Percentiles rank a stretch among this genome's conserved stretches.
Evolutionary conservation across 2,113 vertebrate species (phyloP).

Genomic region (Thalassarche chlororhynchos): DNA sequence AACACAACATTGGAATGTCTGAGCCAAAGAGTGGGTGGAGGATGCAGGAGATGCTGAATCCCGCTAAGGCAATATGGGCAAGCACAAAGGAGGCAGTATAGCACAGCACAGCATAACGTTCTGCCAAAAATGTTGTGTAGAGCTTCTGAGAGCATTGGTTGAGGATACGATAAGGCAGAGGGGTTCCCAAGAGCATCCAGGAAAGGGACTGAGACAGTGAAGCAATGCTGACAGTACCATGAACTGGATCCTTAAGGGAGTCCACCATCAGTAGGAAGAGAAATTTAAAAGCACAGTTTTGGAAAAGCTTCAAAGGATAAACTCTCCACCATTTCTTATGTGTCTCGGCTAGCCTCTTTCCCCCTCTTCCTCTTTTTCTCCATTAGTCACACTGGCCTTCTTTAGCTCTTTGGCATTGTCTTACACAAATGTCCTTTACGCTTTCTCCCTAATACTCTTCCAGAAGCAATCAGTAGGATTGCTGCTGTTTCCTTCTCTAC

Average conservation of each 20-base stretch:
- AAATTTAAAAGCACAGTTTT: conserved; percentile 13
- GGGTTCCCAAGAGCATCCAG: neutral
- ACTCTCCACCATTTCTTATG: neutral
- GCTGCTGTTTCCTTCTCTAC: neutral
- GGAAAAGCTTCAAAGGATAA: conserved; percentile 43
- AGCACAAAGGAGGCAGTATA: neutral
- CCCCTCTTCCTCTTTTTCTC: neutral
- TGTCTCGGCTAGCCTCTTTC: neutral
- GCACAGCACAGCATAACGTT: neutral
- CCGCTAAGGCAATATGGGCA: neutral
- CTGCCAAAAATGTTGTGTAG: neutral
- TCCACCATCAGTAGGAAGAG: neutral
- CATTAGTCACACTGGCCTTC: conserved; percentile 5
- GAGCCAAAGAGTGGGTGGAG: neutral
- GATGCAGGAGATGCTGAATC: neutral
- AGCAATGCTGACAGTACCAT: neutral
- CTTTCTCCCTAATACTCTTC: neutral
- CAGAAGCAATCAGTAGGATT: conserved; percentile 11
- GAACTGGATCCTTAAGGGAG: neutral
- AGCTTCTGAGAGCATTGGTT: neutral
- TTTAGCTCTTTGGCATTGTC: conserved; percentile 23
- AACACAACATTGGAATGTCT: neutral
- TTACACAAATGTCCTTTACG: conserved; percentile 33
- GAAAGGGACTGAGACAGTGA: neutral
- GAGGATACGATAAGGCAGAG: neutral